These are phyloP conservation scores for Girardinus metallicus DNA, from an alignment of 2,797 vertebrate species.

Conservation along the genomic window DNA sequence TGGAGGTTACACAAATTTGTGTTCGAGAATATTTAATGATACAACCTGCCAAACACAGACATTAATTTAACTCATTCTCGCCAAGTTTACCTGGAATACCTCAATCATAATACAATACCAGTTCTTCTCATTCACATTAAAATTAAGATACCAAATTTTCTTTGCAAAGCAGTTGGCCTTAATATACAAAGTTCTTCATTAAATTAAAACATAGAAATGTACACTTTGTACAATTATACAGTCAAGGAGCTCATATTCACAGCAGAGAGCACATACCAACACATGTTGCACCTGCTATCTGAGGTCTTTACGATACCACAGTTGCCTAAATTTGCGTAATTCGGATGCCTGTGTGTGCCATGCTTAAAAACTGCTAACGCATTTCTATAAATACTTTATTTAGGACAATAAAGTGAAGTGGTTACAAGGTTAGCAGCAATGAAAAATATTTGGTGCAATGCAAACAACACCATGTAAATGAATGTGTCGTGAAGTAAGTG, in stretches of 20 bases:
- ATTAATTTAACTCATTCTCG: neutral
- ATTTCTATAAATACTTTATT: constrained; percentile 1
- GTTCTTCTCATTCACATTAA: neutral
- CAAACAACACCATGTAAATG: constrained; percentile 2
- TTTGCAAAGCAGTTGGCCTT: neutral
- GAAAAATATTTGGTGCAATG: neutral
- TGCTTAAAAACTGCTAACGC: neutral
- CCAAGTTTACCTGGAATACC: neutral
- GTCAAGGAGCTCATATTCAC: neutral
- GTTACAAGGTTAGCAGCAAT: neutral
- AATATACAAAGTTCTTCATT: neutral
- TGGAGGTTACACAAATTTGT: neutral
- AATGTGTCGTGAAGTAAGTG: neutral
- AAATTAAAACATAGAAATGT: neutral
- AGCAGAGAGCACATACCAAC: neutral
- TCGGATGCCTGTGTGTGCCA: neutral
- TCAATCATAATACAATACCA: neutral
- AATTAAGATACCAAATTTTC: neutral
- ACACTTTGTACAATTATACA: neutral
- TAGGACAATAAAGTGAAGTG: neutral
- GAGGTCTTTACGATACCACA: neutral
- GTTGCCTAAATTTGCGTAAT: neutral
- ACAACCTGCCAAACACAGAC: neutral
- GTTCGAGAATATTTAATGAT: neutral
- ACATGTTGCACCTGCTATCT: neutral